Evolutionary conservation across 2,888 invertebrate genomes (phyloP).

Genomic region (Macrostomum cliftonense): DNA sequence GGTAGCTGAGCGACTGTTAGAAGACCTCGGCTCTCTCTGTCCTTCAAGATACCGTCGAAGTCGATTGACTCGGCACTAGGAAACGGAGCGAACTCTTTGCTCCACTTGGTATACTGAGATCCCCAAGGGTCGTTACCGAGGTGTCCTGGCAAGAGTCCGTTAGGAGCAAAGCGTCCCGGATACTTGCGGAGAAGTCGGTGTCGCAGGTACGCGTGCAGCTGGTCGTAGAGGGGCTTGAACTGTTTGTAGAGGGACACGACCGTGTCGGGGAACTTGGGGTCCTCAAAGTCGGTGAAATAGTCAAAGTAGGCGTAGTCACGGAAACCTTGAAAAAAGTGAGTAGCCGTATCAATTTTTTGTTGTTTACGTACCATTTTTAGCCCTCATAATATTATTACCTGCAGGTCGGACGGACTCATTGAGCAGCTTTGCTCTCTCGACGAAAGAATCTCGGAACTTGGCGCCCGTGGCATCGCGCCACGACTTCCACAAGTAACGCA

Average conservation of each 20-base stretch:
- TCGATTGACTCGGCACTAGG: conserved; percentile 6
- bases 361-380: too few species aligned
- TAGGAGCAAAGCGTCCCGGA: conserved; percentile 9
- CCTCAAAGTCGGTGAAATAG: too few species aligned
- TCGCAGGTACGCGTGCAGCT: conserved; percentile 32
- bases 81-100: conserved; percentile 10
- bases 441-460: too few species aligned
- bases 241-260: conserved; percentile 21
- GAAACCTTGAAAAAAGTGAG: too few species aligned
- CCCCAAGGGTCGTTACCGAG: conserved; percentile 14
- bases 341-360: too few species aligned
- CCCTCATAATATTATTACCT: too few species aligned
- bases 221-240: conserved; percentile 26
- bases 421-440: too few species aligned
- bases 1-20: conserved; percentile 8
- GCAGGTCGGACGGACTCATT: too few species aligned
- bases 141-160: conserved; percentile 11
- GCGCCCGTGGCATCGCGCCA: too few species aligned
- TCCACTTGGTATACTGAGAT: conserved; percentile 10
- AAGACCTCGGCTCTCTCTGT: background rate
- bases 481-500: too few species aligned
- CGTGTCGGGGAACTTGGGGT: conserved; percentile 17
- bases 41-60: conserved; percentile 5
- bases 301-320: too few species aligned
- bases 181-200: conserved; percentile 15